Evolutionary conservation across 2,113 vertebrate genomes (phyloP).

Genomic region (Zosterops borbonicus): DNA sequence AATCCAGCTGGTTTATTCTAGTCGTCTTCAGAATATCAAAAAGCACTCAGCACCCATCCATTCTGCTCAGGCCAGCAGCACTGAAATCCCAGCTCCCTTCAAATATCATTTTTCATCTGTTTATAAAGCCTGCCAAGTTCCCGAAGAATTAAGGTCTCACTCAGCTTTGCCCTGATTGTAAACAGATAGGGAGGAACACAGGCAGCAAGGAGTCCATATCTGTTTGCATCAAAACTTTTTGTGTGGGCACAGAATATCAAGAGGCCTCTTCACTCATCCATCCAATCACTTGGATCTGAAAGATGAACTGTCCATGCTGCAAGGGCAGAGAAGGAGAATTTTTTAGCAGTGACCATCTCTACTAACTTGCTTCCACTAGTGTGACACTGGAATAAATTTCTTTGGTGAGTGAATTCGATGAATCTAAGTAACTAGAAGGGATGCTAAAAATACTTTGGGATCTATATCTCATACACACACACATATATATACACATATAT

Average conservation of each 20-base stretch:
- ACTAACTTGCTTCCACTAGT: not conserved
- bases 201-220: not conserved
- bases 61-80: not conserved
- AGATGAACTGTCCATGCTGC: not conserved
- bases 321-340: not conserved
- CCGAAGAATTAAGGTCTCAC: not conserved
- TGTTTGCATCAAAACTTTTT: not conserved
- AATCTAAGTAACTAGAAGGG: not conserved
- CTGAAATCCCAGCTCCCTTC: not conserved
- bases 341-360: not conserved
- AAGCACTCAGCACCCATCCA: not conserved
- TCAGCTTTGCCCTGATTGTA: not conserved
- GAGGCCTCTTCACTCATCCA: not conserved
- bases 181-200: not conserved
- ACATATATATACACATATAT: too few species aligned
- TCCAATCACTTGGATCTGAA: not conserved
- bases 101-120: slow-evolving; percentile 31
- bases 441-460: not conserved
- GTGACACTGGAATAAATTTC: not conserved
- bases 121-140: not conserved
- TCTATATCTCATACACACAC: not conserved
- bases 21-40: not conserved
- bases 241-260: not conserved
- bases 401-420: not conserved
- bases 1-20: not conserved